A percentile compares a stretch with the other conserved stretches of the same genome.
Conservation (phyloP, 2,113 vertebrate species). For the Epinephelus fuscoguttatus region DNA sequence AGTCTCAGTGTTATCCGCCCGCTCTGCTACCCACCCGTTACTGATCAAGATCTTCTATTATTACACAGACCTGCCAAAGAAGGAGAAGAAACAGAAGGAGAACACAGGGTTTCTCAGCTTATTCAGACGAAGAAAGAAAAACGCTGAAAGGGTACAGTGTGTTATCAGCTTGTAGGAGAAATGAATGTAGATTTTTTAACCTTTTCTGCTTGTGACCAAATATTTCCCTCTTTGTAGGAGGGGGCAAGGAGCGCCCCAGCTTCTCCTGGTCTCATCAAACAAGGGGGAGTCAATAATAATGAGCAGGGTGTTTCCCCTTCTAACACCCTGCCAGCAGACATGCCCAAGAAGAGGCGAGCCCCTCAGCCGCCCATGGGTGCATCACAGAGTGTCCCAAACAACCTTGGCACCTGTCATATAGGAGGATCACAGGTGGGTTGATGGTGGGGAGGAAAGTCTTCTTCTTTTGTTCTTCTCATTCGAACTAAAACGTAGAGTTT, state of each 20-base stretch:
- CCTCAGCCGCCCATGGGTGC: constrained; percentile 86
- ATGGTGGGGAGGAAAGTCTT: neutral
- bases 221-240: constrained; percentile 70
- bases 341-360: constrained; percentile 92
- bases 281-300: constrained; percentile 71
- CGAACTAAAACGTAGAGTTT: too few species aligned
- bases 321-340: constrained; percentile 80
- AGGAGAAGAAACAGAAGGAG: constrained; percentile 87
- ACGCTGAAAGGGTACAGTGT: constrained; percentile 84
- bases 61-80: constrained; percentile 69
- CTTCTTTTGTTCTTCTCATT: neutral
- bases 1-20: neutral
- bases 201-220: neutral
- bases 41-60: neutral
- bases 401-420: constrained; percentile 70
- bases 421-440: constrained; percentile 61
- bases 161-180: neutral
- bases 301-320: constrained; percentile 80
- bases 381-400: constrained; percentile 83
- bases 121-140: constrained; percentile 92
- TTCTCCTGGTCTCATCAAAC: constrained; percentile 85
- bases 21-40: neutral
- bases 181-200: neutral
- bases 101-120: constrained; percentile 90
- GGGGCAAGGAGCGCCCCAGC: constrained; percentile 84